Evolutionary conservation across 2,888 invertebrate species (phyloP), one percentile per base, ranked within the genome.

Genomic region (Amphipoea lucens): DNA sequence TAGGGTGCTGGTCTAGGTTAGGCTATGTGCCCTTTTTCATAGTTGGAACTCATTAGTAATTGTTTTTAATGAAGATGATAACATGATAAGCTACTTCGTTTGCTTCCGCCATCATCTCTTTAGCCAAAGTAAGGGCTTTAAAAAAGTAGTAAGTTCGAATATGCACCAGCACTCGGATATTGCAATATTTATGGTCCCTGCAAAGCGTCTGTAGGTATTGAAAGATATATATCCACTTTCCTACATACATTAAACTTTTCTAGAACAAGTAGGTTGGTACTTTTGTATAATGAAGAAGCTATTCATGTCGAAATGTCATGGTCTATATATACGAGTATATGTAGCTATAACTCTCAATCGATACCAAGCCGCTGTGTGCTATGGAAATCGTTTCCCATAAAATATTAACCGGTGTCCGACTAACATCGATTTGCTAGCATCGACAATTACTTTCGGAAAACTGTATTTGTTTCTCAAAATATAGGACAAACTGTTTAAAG

Each of bases 351-450:
- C 36, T 17, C n/a, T 42, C 73, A 80, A 88, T 90, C 91, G 90
- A 90, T 90, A 74, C 17, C 48, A 7, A 42, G 45, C 36, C 74
- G 36, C 62, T 63, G 74, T 80, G 68, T 67, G 65, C 90, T 90
- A 92, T 92, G 88, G 92, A 91, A 92, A 92, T 88, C 87, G 91
- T 84, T 87, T 88, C 92, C 90, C 84, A 95, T 96, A 89, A 94
- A 95, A 94, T 95, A 96, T 96, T 94, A 89, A 96, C 83, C 62
- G 60, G 62, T 86, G 91, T 88, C 91, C 92, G 89, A 94, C 93
- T 94, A 91, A 92, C 95, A 94, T 90, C 91, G 85, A 92, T 93
- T 83, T 86, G 82, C 70, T 76, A 81, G 88, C 68, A 84, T 82
- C 60, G 74, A 66, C 83, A 83, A 83, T 79, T 72, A 79, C 71